phyloP scores from a whole-genome alignment of 2,797 vertebrate species.

The Chelon labrosus region DNA sequence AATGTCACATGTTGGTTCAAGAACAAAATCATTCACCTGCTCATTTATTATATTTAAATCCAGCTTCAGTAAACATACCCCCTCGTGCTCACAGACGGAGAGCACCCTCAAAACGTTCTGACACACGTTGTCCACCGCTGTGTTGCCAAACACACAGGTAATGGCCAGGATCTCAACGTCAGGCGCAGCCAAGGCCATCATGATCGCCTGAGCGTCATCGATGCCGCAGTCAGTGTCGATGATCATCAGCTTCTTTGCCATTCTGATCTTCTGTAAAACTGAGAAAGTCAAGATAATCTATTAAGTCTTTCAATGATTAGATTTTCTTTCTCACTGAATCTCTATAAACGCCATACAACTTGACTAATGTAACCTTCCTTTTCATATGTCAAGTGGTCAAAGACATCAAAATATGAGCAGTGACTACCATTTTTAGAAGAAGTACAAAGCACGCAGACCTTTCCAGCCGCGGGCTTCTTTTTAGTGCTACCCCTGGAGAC shows the following conservation, averaged over 20 bases:
- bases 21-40: neutral
- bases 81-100: constrained; percentile 70
- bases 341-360: neutral
- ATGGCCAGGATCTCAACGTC: constrained; percentile 77
- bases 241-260: constrained; percentile 82
- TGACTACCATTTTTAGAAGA: too few relatives aligned
- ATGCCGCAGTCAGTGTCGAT: constrained; percentile 88
- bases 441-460: neutral
- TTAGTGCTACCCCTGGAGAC: too few relatives aligned
- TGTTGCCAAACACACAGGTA: constrained; percentile 86
- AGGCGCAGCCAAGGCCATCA: constrained; percentile 83
- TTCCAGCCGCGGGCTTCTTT: neutral
- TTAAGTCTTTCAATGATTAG: neutral
- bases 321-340: too few relatives aligned
- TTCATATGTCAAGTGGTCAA: neutral
- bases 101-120: constrained; percentile 84
- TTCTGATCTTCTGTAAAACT: constrained; percentile 39
- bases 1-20: neutral
- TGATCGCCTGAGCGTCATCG: constrained; percentile 86
- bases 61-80: constrained; percentile 59
- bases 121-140: constrained; percentile 79
- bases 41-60: neutral
- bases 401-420: neutral
- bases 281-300: neutral
- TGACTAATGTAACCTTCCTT: neutral